Evolutionary conservation across 2,113 vertebrate species (phyloP), one percentile per base, ranked within the genome.

Genomic region (Cyanoderma ruficeps): DNA sequence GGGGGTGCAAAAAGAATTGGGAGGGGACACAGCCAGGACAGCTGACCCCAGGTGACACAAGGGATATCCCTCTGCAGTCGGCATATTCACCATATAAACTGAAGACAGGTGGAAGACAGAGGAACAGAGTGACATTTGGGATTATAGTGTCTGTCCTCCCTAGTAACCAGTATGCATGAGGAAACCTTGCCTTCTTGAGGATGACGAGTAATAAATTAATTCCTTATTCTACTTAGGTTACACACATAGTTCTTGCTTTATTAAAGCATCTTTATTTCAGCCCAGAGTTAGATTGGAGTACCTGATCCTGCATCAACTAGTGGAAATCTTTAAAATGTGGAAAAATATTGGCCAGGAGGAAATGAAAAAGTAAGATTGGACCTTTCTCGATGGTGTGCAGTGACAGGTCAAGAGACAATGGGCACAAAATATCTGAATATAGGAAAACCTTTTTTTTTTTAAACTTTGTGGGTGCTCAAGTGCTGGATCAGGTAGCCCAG

Each of bases 51-150:
- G 9, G 11, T 57, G 42, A 50, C 50, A 61, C 21, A 49, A 44
- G 27, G 22, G 8, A 50, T 44, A 24, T 7, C 27, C 15, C 13
- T 24, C 16, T 35, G 8, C 17, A 11, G 59, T 13, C 44, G 68
- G 21, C 4, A 52, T 24, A 13, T 19, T 52, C 7, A 11, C 10
- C 13, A 24, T 11, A 13, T 23, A 35, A 67, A 18, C 35, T 56
- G 28, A 20, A 50, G 46, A 15, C 16, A 20, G 28, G 13, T 28
- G 17, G 12, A 70, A 57, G 31, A 31, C 8, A 7, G 28, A 55
- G 21, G 31, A 65, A 56, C 0, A 0, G 11, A 3, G 1, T 11
- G 50, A 31, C 1, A 1, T 52, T 42, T 4, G 1, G 4, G 5
- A 3, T 77, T 20, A 2, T 17, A 30, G 7, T 8, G 27, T 33